A percentile compares a stretch with the other conserved stretches of the same genome.
Evolutionary conservation across 1,140 invertebrate species (phyloP).

Genomic region (Drosophila nannoptera): DNA sequence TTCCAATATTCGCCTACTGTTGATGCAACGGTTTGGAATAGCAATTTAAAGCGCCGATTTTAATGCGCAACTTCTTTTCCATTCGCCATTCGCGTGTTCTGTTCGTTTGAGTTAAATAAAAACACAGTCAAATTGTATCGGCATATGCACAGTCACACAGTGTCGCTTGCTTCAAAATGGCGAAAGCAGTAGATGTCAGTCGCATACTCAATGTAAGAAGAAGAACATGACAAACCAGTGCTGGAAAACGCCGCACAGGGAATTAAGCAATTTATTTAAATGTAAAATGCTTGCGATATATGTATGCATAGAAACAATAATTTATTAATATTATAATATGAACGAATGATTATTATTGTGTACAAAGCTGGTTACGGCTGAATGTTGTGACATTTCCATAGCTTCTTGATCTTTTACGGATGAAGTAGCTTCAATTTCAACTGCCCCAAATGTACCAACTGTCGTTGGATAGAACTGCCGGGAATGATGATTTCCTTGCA

Average conservation of each 20-base stretch:
- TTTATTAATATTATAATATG: conserved; percentile 9
- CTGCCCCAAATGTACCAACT: too few species aligned
- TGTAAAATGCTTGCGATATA: background rate
- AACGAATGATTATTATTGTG: conserved; percentile 30
- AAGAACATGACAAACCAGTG: conserved; percentile 40
- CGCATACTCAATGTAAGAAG: conserved; percentile 22
- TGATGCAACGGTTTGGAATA: conserved; percentile 25
- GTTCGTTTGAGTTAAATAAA: conserved; percentile 18
- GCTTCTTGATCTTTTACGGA: too few species aligned
- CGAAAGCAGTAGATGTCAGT: conserved; percentile 9
- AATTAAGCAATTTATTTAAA: conserved; percentile 17
- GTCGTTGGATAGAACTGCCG: too few species aligned
- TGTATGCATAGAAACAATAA: background rate
- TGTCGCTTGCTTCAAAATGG: conserved; percentile 38
- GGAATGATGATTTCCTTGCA: background rate
- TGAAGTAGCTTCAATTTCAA: too few species aligned
- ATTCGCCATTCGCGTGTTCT: conserved; percentile 50
- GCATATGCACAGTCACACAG: conserved; percentile 37
- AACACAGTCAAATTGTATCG: conserved; percentile 24
- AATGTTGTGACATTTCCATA: too few species aligned
- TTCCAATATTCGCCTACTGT: background rate
- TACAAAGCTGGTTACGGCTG: conserved; percentile 21
- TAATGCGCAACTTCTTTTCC: conserved; percentile 51
- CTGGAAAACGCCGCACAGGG: conserved; percentile 6
- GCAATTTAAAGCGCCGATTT: conserved; percentile 37